Base-by-base conservation (phyloP, 2,113 vertebrate genomes). In the Menura novaehollandiae region DNA sequence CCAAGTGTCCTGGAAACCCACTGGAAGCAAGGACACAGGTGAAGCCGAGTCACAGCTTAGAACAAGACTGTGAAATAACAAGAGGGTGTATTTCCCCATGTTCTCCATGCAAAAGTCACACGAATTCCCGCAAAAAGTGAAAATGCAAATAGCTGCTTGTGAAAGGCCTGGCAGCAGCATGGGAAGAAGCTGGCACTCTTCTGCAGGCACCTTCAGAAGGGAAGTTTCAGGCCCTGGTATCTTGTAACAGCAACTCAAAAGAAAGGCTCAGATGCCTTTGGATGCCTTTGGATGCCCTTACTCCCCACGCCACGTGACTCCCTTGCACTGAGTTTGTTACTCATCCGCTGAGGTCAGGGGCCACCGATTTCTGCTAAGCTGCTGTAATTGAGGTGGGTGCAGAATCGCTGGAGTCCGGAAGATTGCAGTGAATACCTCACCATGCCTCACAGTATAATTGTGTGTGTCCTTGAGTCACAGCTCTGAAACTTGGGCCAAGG, bases 381-480 rank as follows among this genome's bases (percentile, higher is more conserved):
- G 43, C 15, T 78, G 2, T 62, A 82, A 73, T 52, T 51, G 69
- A 93, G 91, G 82, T 58, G 66, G 64, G 82, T 3, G 8, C 62
- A 14, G 91, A 43, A 60, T 46, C 14, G 3, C 69, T 24, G 44
- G 68, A 73, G 68, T 28, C 80, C 0, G 4, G 72, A 73, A 77
- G 64, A 20, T 9, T 20, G 63, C 8, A 22, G 56, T 32, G 55
- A 74, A 26, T 51, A 27, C 55, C 59, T 95, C 58, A 35, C 77
- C 64, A 5, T 69, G 4, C n/a, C 78, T 91, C 87, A 43, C 0
- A 12, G 55, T 62, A 2, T 83, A 86, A 86, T 52, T 72, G 64
- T 83, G 85, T 10, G 17, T 69, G 88, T 59, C 92, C 93, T 93
- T 89, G 91, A 95, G 71, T 84, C 75, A 95, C 83, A 58, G 90